Base-by-base conservation (phyloP, 2,797 vertebrate genomes). In the Oreochromis grahami region DNA sequence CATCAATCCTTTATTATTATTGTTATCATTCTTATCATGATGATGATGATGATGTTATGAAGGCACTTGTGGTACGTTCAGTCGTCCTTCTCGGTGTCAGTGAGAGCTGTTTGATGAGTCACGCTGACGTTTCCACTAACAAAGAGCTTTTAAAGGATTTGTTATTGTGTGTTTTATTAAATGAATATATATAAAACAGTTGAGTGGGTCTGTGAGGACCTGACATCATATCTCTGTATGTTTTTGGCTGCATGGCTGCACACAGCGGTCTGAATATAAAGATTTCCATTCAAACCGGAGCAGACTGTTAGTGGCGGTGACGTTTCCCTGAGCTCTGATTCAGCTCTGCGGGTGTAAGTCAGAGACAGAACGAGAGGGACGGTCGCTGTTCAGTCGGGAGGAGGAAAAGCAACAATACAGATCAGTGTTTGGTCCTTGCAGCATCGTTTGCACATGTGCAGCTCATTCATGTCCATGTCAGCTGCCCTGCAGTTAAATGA, bases 1-100 rank as follows among this genome's bases (percentile, higher is more conserved):
- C 56, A 7, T 60, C 58, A 60, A 0, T 36, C 58, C 2, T 36
- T 34, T 60, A 60, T n/a, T 36, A 0, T 60, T 36, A n/a, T 60
- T 34, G 56, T 4, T n/a, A 0, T 60, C 1, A 12, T 34, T 0
- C 7, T 34, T 2, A 34, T 36, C 1, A n/a, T n/a, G 0, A 58
- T 32, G 1, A 32, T 19, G 8, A 38, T 36, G 38, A 34, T 60
- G 56, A 60, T 60, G 17, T 34, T 19, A 7, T 19, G 15, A 0
- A 34, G 29, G 56, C 56, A 34, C 56, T 34, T 60, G 9, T 58
- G 55, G 17, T 8, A 50, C 3, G 14, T 36, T 36, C 32, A 3
- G 34, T n/a, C 2, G n/a, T n/a, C 56, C 56, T 60, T 29, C 56
- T 63, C 4, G 0, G 32, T 36, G 58, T 60, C 56, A 36, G 17